A percentile compares a stretch with the other conserved stretches of the same genome.
Evolutionary conservation across 2,797 vertebrate genomes (phyloP).

Genomic region (Karalla daura): DNA sequence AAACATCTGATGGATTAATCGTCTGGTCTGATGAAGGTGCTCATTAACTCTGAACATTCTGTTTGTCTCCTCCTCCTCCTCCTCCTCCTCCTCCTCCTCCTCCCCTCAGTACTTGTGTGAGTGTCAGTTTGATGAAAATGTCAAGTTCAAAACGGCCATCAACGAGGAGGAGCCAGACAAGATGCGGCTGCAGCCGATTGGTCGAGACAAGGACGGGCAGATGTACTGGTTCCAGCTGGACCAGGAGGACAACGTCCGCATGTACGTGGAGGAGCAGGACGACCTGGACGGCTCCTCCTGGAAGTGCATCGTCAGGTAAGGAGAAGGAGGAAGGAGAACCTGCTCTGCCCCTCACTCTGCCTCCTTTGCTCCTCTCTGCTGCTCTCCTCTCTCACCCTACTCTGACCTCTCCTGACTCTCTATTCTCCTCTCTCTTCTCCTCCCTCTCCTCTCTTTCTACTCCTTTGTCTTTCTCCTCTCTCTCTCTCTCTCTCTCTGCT

Average conservation of each 20-base stretch:
- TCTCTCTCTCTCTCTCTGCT: too few relatives aligned
- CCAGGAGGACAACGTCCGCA: constrained; percentile 93
- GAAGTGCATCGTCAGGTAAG: constrained; percentile 96
- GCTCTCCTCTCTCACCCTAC: too few relatives aligned
- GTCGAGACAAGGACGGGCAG: constrained; percentile 94
- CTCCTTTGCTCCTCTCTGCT: too few relatives aligned
- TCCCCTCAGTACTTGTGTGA: constrained; percentile 93
- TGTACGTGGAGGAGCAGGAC: constrained; percentile 97
- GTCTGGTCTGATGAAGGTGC: too few relatives aligned
- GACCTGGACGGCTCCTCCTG: constrained; percentile 94
- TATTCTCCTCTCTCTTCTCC: too few relatives aligned
- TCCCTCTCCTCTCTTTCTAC: too few relatives aligned
- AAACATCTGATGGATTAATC: too few relatives aligned
- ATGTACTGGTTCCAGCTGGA: constrained; percentile 99
- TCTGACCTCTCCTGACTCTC: not conserved
- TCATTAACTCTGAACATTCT: too few relatives aligned
- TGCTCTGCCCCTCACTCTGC: too few relatives aligned
- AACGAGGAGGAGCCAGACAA: constrained; percentile 97
- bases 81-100: not conserved
- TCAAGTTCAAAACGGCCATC: constrained; percentile 97
- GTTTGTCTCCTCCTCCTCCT: constrained; percentile 26
- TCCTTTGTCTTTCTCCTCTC: too few relatives aligned
- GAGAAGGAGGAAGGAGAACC: too few relatives aligned
- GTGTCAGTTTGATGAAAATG: constrained; percentile 98
- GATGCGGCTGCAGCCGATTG: constrained; percentile 97